Base-by-base conservation (phyloP, 2,797 vertebrate genomes). In the Lithobates pipiens region DNA sequence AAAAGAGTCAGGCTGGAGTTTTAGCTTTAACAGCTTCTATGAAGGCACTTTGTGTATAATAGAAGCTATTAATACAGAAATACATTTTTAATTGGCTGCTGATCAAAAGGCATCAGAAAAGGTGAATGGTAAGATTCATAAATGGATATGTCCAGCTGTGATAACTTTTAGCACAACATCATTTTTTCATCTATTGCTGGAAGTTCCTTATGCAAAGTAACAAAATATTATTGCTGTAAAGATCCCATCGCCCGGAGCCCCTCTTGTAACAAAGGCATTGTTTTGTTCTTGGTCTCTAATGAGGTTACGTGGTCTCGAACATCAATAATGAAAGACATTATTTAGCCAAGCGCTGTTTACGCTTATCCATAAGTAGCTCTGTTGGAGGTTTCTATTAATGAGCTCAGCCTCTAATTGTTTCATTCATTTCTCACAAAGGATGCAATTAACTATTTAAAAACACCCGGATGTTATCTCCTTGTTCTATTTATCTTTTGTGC, bases 301-400 rank as follows among this genome's bases (percentile, higher is more conserved):
- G 69, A 79, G 85, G 72, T 57, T 77, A 75, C 69, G 70, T 42
- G 65, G 81, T 65, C 65, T 54, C 5, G 29, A 73, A 61, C 80
- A 83, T 87, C 46, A 87, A 87, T 87, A 87, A 87, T 87, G 68
- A 73, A 87, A 74, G 13, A 63, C 50, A 78, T 83, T n/a, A 87
- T 83, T 79, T 77, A 83, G 76, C 61, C 9, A 5, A 25, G 61
- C 54, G 36, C 67, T 46, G 65, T 67, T 54, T 85, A 16, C 36
- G 72, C 61, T 42, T 36, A 54, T 79, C 80, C 80, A 42, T 79
- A 79, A 72, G 44, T 78, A 25, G 74, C 85, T 54, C 80, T 29
- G 76, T 36, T 50, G 85, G 85, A 75, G 80, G 21, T 78, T 68
- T 39, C n/a, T 77, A 79, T 83, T 87, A 87, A 83, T 83, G 85